Evolutionary conservation across 2,888 invertebrate species (phyloP), one percentile per base, ranked within the genome.

Genomic region (Drosophila putrida): DNA sequence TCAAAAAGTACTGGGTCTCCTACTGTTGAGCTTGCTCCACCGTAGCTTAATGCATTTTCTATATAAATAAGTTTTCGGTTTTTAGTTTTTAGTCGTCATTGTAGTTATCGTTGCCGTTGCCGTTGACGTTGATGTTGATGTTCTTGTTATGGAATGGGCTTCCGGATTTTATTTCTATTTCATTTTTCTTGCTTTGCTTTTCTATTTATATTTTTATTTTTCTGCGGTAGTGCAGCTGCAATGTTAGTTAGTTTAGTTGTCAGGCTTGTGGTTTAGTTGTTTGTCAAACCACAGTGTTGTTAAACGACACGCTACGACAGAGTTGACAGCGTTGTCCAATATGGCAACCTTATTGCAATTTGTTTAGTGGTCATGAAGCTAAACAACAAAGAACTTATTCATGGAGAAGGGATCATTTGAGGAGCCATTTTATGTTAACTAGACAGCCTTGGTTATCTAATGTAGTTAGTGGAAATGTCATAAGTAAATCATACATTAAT

Each of bases 21-120:
- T n/a, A n/a, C n/a, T n/a, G n/a, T n/a, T n/a, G n/a, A n/a, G n/a
- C n/a, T n/a, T n/a, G n/a, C n/a, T n/a, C n/a, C n/a, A n/a, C n/a
- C n/a, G n/a, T n/a, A n/a, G n/a, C n/a, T n/a, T n/a, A n/a, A n/a
- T 80, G 83, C 68, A 66, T 77, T 85, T 71, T 85, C 65, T 82
- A 86, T 85, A 81, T 82, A 81, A 81, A 85, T 81, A 81, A 85
- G 86, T 81, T 81, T 85, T 82, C 70, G 60, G 31, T 41, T 59
- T 62, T 62, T 58, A 71, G 49, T 58, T 58, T 49, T 60, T 33
- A 43, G 39, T 59, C 55, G n/a, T 62, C 55, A 58, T 66, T 38
- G 46, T 57, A 31, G 71, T 55, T 66, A 54, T 31, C 60, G 43
- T 67, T 66, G 49, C 9, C 27, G 46, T 46, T 31, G 49, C 6